Conservation (phyloP, 2,113 vertebrate species). For the Amia ocellicauda region DNA sequence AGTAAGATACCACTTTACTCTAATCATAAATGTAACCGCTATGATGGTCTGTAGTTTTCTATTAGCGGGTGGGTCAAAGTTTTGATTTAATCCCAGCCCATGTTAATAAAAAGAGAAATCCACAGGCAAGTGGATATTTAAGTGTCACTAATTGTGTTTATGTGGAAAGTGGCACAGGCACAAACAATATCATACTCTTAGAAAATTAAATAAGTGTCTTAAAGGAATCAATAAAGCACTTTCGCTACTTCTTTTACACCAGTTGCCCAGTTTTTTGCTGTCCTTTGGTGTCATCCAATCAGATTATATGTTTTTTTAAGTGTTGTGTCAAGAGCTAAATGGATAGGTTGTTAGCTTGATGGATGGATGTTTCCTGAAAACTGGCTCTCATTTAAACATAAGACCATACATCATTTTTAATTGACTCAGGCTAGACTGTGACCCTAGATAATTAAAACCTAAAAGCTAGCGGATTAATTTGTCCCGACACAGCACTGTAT, state of each 20-base stretch:
- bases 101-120: neutral
- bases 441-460: constrained; percentile 60
- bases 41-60: too few species aligned
- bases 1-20: too few species aligned
- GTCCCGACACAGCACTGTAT: constrained; percentile 39
- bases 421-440: constrained; percentile 61
- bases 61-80: too few species aligned
- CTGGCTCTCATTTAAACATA: constrained; percentile 48
- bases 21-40: too few species aligned
- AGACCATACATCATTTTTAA: constrained; percentile 82
- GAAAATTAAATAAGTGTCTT: constrained; percentile 22
- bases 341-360: constrained; percentile 58
- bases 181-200: neutral
- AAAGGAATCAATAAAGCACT: constrained; percentile 49
- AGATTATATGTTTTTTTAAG: constrained; percentile 42
- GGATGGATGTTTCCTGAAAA: constrained; percentile 61
- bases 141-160: constrained; percentile 20
- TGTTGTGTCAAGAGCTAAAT: constrained; percentile 59
- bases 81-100: neutral
- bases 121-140: neutral
- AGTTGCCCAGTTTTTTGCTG: constrained; percentile 35
- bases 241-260: constrained; percentile 47
- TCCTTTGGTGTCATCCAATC: constrained; percentile 44
- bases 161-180: neutral
- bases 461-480: constrained; percentile 60